A percentile compares a stretch with the other conserved stretches of the same genome.
Conservation (phyloP, 1,140 invertebrate species). For the Luehdorfia chinensis region DNA sequence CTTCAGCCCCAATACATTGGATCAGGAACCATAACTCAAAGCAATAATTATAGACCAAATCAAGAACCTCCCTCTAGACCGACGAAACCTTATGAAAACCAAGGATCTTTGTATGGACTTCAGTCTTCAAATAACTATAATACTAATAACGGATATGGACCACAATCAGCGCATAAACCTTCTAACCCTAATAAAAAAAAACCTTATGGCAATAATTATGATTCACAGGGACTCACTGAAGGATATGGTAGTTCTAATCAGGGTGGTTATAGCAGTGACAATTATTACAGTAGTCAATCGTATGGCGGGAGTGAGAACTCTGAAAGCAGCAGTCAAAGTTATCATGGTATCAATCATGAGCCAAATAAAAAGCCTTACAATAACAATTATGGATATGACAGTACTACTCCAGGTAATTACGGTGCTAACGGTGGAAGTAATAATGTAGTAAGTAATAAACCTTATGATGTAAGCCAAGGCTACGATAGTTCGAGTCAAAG, state of each 20-base stretch:
- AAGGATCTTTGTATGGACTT: slow-evolving; percentile 23
- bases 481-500: slow-evolving; percentile 14
- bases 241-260: slow-evolving; percentile 1
- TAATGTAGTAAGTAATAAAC: slow-evolving; percentile 3
- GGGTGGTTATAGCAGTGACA: neutral
- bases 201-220: slow-evolving; percentile 9
- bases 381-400: slow-evolving; percentile 2
- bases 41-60: slow-evolving; percentile 20
- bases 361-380: slow-evolving; percentile 3
- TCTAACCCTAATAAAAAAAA: slow-evolving; percentile 18
- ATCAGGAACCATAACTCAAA: slow-evolving; percentile 26
- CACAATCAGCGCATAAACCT: slow-evolving; percentile 24
- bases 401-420: neutral
- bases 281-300: slow-evolving; percentile 12
- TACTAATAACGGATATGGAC: slow-evolving; percentile 17
- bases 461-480: neutral
- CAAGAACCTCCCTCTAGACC: slow-evolving; percentile 17
- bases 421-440: neutral
- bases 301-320: slow-evolving; percentile 3
- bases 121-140: slow-evolving; percentile 19
- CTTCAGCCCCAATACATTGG: slow-evolving; percentile 33
- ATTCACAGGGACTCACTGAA: neutral
- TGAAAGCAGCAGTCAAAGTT: slow-evolving; percentile 11
- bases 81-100: slow-evolving; percentile 21
- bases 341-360: neutral